A percentile compares a stretch with the other conserved stretches of the same genome.
phyloP scores from a whole-genome alignment of 2,888 invertebrate genomes.

The Stenodema calcarata region DNA sequence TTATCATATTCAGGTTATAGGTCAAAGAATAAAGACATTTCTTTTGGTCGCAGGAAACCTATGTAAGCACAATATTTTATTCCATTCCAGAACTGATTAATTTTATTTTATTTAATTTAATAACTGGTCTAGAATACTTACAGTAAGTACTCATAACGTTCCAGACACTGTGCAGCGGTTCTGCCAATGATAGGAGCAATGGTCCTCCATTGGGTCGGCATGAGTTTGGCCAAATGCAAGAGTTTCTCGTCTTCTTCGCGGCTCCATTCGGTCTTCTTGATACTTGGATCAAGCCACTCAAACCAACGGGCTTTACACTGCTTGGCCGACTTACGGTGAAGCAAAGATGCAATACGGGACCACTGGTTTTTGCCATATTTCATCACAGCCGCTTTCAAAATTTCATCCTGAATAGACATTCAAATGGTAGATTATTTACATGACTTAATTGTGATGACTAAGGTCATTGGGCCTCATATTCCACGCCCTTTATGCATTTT shows the following conservation, averaged over 20 bases:
- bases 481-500: no score
- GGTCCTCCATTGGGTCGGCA: slow-evolving; percentile 99
- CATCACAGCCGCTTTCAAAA: slow-evolving; percentile 99
- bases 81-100: no score
- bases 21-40: no score
- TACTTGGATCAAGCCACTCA: slow-evolving; percentile 99
- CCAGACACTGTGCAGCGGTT: slow-evolving; percentile 97
- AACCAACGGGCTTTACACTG: slow-evolving; percentile 99
- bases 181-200: slow-evolving; percentile 99
- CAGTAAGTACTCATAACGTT: slow-evolving; percentile 95
- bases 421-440: no score
- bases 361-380: slow-evolving; percentile 99
- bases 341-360: slow-evolving; percentile 96
- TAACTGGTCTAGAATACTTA: slow-evolving; percentile 64
- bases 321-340: slow-evolving; percentile 98
- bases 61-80: no score
- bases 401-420: slow-evolving; percentile 85
- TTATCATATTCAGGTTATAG: no score
- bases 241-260: slow-evolving; percentile 98
- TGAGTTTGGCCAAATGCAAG: slow-evolving; percentile 94
- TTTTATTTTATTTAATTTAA: no score
- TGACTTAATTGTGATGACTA: no score
- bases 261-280: slow-evolving; percentile 99
- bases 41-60: no score
- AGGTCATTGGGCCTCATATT: no score